Percentiles rank a stretch among this genome's conserved stretches.
phyloP scores from a whole-genome alignment of 2,888 invertebrate species.

The Epinotia brunnichana region DNA sequence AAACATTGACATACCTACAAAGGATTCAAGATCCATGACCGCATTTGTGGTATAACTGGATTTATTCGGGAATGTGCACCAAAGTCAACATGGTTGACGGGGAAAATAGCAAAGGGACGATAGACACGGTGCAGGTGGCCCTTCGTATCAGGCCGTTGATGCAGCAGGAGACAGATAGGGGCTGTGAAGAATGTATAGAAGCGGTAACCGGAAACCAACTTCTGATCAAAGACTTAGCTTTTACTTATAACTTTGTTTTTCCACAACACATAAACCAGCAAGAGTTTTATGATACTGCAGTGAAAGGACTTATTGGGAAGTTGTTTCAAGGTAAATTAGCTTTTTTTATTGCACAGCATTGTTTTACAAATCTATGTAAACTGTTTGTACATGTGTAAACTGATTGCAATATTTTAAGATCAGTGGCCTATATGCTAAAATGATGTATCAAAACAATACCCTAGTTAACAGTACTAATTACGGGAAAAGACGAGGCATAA shows the following conservation, averaged over 20 bases:
- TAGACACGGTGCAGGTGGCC: constrained; percentile 89
- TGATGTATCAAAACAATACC: no score
- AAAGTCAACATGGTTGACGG: constrained; percentile 68
- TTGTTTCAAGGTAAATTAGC: constrained; percentile 88
- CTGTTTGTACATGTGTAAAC: no score
- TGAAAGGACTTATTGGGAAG: constrained; percentile 87
- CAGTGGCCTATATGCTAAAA: no score
- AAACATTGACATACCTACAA: constrained; percentile 36
- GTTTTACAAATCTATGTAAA: no score
- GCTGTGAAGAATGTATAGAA: constrained; percentile 89
- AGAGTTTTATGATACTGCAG: constrained; percentile 88
- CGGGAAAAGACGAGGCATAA: no score
- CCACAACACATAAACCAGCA: constrained; percentile 87
- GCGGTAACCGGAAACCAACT: constrained; percentile 88
- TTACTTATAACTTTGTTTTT: constrained; percentile 94
- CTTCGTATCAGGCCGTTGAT: constrained; percentile 92
- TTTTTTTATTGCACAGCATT: no score
- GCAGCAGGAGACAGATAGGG: constrained; percentile 87
- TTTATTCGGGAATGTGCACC: constrained; percentile 13
- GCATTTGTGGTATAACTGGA: constrained; percentile 19
- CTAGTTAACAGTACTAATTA: no score
- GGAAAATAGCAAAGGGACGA: constrained; percentile 62
- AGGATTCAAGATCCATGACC: constrained; percentile 29
- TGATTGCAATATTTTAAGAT: no score
- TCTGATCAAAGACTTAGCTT: constrained; percentile 87